Conservation (phyloP, 2,888 invertebrate species). For the Drosophila cracens region DNA sequence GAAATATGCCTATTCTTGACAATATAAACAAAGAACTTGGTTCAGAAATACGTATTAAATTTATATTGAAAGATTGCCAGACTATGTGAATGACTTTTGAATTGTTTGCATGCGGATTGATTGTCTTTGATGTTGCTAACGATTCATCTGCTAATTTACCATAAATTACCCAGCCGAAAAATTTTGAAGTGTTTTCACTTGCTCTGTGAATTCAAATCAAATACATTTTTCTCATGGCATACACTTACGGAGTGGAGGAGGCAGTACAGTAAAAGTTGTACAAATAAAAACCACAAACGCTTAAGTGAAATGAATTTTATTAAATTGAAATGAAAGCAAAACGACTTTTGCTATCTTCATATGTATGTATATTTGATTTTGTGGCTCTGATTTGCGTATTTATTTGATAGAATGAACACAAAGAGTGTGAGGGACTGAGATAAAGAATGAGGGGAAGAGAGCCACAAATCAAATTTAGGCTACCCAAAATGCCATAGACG, state of each 20-base stretch:
- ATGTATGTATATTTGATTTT: conserved; percentile 22
- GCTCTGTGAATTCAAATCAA: conserved; percentile 4
- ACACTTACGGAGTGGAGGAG: neutral
- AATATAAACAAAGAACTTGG: neutral
- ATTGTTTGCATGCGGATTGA: conserved; percentile 45
- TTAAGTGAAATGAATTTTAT: conserved; percentile 48
- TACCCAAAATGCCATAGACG: conserved; percentile 12
- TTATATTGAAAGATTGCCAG: neutral
- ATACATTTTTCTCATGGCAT: neutral
- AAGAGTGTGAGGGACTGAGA: conserved; percentile 10
- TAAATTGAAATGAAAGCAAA: conserved; percentile 41
- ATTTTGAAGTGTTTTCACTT: conserved; percentile 13
- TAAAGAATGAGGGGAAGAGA: neutral
- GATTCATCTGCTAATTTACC: conserved; percentile 57
- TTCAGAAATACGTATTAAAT: neutral
- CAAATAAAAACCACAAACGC: conserved; percentile 34
- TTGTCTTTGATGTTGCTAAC: conserved; percentile 48
- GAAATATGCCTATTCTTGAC: neutral
- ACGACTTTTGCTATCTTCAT: conserved; percentile 13
- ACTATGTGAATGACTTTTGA: conserved; percentile 30
- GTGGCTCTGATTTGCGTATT: conserved; percentile 26
- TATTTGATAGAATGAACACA: conserved; percentile 53
- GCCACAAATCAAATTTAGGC: conserved; percentile 56
- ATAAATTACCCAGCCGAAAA: conserved; percentile 24
- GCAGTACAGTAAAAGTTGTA: conserved; percentile 10